Conservation (phyloP, 2,888 invertebrate species). For the Brenthis hecate region DNA sequence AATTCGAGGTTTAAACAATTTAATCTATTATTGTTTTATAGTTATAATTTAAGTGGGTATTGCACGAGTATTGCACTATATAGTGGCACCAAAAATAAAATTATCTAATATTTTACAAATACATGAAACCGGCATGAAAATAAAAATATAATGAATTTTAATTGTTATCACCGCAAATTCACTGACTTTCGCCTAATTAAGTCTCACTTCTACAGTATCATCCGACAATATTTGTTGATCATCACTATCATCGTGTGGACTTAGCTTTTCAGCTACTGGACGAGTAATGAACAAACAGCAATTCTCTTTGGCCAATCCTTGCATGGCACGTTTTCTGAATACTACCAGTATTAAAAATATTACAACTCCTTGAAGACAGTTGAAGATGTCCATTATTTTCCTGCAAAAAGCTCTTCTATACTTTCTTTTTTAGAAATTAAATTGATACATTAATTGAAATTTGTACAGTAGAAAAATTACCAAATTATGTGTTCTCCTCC, state of each 20-base stretch:
- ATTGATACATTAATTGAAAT: neutral
- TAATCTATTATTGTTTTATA: neutral
- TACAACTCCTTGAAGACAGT: conserved; percentile 84
- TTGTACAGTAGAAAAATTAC: conserved; percentile 49
- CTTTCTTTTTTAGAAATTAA: neutral
- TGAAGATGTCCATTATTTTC: conserved; percentile 84
- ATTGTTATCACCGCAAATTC: neutral
- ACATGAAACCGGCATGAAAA: conserved; percentile 35
- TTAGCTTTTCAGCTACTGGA: conserved; percentile 64
- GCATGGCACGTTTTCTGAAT: conserved; percentile 79
- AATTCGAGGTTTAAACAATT: conserved; percentile 8
- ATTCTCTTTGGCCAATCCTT: conserved; percentile 73
- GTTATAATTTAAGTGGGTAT: conserved; percentile 17
- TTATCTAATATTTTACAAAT: conserved; percentile 7
- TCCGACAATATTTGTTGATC: conserved; percentile 67
- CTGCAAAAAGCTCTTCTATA: conserved; percentile 50
- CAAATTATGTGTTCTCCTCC: conserved; percentile 68
- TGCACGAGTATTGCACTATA: conserved; percentile 7
- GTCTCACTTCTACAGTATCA: conserved; percentile 72
- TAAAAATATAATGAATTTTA: neutral
- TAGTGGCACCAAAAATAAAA: neutral
- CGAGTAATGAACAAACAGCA: conserved; percentile 58
- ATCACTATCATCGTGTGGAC: conserved; percentile 69
- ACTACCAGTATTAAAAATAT: conserved; percentile 84
- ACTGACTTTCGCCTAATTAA: conserved; percentile 57